Percentiles rank a stretch among this genome's conserved stretches.
Conservation (phyloP, 2,113 vertebrate species). For the Halcyon senegalensis region DNA sequence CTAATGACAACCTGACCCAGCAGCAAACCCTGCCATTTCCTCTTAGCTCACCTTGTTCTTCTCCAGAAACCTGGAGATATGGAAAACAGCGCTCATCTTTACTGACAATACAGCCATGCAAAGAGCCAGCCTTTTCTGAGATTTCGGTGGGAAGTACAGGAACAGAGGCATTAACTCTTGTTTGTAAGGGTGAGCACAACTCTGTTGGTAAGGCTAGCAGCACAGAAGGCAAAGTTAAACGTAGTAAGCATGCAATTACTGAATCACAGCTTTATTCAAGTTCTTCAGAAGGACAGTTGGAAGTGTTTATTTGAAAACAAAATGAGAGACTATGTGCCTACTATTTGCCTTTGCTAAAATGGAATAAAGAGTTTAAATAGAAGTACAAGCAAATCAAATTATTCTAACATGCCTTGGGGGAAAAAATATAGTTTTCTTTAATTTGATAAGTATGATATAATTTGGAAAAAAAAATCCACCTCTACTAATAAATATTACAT, state of each 20-base stretch:
- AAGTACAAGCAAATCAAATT: not conserved
- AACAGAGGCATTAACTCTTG: not conserved
- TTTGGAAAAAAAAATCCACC: not conserved
- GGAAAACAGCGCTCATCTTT: not conserved
- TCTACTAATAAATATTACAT: not conserved
- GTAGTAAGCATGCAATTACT: not conserved
- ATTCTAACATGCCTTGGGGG: not conserved
- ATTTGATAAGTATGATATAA: no score
- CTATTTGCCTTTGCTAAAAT: not conserved
- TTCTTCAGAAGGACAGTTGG: not conserved
- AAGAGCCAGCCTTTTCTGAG: not conserved
- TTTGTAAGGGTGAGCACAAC: not conserved
- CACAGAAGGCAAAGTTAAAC: not conserved
- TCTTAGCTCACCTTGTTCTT: not conserved
- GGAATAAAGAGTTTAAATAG: not conserved
- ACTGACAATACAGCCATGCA: not conserved
- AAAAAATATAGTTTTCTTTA: no score
- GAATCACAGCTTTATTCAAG: not conserved
- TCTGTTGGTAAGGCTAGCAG: not conserved
- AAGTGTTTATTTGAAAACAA: not conserved
- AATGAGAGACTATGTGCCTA: not conserved
- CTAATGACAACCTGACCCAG: not conserved
- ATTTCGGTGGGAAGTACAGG: not conserved
- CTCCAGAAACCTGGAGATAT: not conserved
- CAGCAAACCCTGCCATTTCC: not conserved